Percentiles rank a stretch among this genome's conserved stretches.
These are phyloP conservation scores for Cheilosia soror DNA, from an alignment of 2,888 invertebrate genomes.

Conservation along the genomic window DNA sequence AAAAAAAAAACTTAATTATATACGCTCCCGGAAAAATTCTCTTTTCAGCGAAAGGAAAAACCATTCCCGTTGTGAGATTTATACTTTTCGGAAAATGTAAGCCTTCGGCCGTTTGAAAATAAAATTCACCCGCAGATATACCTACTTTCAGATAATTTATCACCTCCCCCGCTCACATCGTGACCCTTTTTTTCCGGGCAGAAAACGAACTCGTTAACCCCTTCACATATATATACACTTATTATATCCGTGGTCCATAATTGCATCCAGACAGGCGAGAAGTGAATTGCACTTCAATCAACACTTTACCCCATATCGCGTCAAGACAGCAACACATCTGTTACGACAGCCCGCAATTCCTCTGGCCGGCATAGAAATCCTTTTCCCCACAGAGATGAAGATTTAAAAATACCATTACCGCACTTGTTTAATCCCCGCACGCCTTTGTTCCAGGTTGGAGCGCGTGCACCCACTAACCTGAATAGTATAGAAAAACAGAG, in stretches of 20 bases:
- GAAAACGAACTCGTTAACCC: not conserved
- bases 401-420: not conserved
- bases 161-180: conserved; percentile 4
- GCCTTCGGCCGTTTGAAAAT: conserved; percentile 30
- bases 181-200: not conserved
- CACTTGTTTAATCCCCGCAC: not conserved
- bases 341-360: not conserved
- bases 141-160: conserved; percentile 23
- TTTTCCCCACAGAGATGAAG: not conserved
- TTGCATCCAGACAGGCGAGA: conserved; percentile 47
- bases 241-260: conserved; percentile 39
- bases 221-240: not conserved
- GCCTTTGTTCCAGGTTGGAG: not conserved
- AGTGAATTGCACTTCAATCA: conserved; percentile 52
- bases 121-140: conserved; percentile 30
- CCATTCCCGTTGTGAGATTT: not conserved
- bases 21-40: not conserved
- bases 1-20: conserved; percentile 1
- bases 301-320: conserved; percentile 30
- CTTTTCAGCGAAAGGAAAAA: not conserved
- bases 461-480: conserved; percentile 17
- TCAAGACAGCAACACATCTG: not conserved
- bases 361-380: not conserved
- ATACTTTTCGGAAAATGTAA: not conserved
- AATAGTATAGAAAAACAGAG: not conserved